Evolutionary conservation across 35 echinoderm and acorn worm species (phyloP).

Genomic region (Ptychodera flava): DNA sequence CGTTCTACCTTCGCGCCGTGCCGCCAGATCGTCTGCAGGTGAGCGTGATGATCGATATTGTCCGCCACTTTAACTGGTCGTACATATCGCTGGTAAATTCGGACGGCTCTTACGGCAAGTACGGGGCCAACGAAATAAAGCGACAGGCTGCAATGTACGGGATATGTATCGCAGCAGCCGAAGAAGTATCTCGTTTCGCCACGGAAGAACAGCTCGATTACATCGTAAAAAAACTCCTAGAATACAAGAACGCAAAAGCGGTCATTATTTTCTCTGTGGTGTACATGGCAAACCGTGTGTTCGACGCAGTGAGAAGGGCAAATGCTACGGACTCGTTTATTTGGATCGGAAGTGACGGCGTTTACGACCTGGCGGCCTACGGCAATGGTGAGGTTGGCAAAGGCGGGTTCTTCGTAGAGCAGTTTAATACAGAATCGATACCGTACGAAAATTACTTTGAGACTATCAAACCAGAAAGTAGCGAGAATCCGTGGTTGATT

Average conservation of each 20-base stretch:
- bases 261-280: slow-evolving; percentile 13
- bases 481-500: background rate
- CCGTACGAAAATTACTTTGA: background rate
- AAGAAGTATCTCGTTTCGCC: slow-evolving; percentile 3
- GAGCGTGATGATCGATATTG: slow-evolving; percentile 32
- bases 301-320: background rate
- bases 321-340: slow-evolving; percentile 7
- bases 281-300: background rate
- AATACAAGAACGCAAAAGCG: background rate
- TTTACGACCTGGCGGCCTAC: background rate
- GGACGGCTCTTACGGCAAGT: slow-evolving; percentile 17
- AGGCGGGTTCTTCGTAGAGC: background rate
- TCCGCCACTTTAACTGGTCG: slow-evolving; percentile 27
- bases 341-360: slow-evolving; percentile 10
- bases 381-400: background rate
- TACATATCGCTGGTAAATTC: slow-evolving; percentile 34
- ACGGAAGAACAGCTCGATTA: slow-evolving; percentile 12
- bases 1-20: slow-evolving; percentile 33
- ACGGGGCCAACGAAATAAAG: slow-evolving; percentile 19
- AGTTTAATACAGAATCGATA: background rate
- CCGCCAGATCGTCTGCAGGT: slow-evolving; percentile 33
- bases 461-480: background rate
- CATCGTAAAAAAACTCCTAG: slow-evolving; percentile 9
- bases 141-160: slow-evolving; percentile 10
- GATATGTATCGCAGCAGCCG: slow-evolving; percentile 26